Evolutionary conservation across 2,113 vertebrate genomes (phyloP), one percentile per base, ranked within the genome.

Genomic region (Marmota monax): DNA sequence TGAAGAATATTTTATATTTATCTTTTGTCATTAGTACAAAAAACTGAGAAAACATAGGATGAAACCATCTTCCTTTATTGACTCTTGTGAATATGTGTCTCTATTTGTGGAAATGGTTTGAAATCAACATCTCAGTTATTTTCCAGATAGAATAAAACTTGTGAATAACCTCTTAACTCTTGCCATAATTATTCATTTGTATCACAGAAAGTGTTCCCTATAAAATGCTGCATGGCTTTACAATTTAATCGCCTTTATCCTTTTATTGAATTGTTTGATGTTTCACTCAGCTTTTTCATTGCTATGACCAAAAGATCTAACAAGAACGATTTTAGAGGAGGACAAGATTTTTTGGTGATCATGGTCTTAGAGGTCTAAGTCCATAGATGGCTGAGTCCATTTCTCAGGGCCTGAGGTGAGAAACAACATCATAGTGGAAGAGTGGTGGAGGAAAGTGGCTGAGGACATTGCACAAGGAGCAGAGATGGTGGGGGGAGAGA

Each of bases 51-150:
- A 94, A 87, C 16, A 4, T 23, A 45, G 34, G n/a, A 37, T 76
- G 63, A 84, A 80, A 58, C 0, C 39, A 76, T 88, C 56, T 84
- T 61, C 83, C 20, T 65, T 77, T 88, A 61, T 76, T 79, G 39
- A 51, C 20, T 88, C 14, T 77, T 67, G 48, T 78, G 76, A 93
- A 39, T 87, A 56, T 79, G 80, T 2, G 3, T 69, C 20, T 91
- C 27, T 92, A 7, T 87, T 79, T 94, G 82, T 90, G 70, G 88
- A 76, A 96, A 89, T 93, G 45, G 27, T n/a, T 92, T 45, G 29
- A 86, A 92, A 82, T 1, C 73, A 77, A 95, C 39, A 95, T 78
- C 23, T 37, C 61, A 78, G 25, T 69, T 79, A 58, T 90, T 96
- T 96, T 93, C 12, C 51, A 90, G 48, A 42, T 34, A 92, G 58